A percentile compares a stretch with the other conserved stretches of the same genome.
Evolutionary conservation across 1,140 invertebrate species (phyloP).

Genomic region (Drosophila ambigua): DNA sequence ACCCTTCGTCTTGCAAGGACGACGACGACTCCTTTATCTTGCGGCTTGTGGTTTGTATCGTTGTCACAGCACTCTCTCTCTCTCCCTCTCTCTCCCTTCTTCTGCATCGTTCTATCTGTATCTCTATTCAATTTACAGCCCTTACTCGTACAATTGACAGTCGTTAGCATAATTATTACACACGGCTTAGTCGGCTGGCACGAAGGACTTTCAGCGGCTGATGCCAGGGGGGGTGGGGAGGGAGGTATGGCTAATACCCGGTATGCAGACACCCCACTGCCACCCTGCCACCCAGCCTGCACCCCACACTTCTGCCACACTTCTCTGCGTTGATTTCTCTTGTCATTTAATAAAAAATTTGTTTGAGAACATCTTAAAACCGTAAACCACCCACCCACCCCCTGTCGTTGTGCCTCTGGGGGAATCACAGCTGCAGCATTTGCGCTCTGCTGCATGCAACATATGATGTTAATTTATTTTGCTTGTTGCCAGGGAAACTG

Average conservation of each 20-base stretch:
- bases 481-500: slow-evolving; percentile 61
- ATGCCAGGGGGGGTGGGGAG: too few species aligned
- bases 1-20: slow-evolving; percentile 39
- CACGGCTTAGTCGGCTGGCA: slow-evolving; percentile 55
- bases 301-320: slow-evolving; percentile 23
- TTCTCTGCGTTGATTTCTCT: slow-evolving; percentile 6
- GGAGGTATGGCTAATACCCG: slow-evolving; percentile 24
- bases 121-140: slow-evolving; percentile 63
- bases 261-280: slow-evolving; percentile 1
- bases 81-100: neutral
- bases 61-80: slow-evolving; percentile 18
- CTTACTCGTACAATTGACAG: slow-evolving; percentile 68
- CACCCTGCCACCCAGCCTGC: slow-evolving; percentile 12
- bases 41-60: slow-evolving; percentile 58
- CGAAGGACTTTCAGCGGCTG: neutral
- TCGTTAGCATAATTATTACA: slow-evolving; percentile 83
- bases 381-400: neutral
- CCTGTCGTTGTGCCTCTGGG: slow-evolving; percentile 3
- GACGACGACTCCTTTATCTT: slow-evolving; percentile 49
- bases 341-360: slow-evolving; percentile 50
- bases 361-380: slow-evolving; percentile 45
- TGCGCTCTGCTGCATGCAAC: slow-evolving; percentile 41
- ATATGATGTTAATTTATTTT: slow-evolving; percentile 74
- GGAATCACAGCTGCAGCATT: slow-evolving; percentile 34
- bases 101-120: slow-evolving; percentile 6